These are phyloP conservation scores for Rhaphigaster nebulosa DNA, from an alignment of 2,888 invertebrate genomes.

Conservation along the genomic window DNA sequence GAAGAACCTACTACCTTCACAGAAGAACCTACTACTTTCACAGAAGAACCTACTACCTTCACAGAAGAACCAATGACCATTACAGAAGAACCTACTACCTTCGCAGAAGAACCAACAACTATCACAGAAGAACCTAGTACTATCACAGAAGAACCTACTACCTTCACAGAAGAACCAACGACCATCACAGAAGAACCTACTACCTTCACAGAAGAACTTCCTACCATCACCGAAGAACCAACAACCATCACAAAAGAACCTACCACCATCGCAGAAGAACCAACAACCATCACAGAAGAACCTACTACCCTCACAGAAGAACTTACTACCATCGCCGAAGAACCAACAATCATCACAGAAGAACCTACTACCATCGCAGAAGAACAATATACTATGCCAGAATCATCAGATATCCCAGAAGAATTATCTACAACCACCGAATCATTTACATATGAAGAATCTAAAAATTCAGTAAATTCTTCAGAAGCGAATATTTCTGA, in stretches of 20 bases:
- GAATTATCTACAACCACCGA: neutral
- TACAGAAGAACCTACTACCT: neutral
- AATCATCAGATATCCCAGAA: neutral
- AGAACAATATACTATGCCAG: neutral
- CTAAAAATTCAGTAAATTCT: too few species aligned
- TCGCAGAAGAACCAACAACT: neutral
- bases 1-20: neutral
- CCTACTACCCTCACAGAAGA: neutral
- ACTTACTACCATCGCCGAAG: too few species aligned
- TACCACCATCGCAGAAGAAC: neutral
- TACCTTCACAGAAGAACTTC: neutral
- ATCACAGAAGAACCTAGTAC: neutral
- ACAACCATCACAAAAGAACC: neutral
- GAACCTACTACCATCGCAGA: neutral
- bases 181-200: neutral
- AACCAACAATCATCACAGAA: too few species aligned
- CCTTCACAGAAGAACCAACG: neutral
- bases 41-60: neutral
- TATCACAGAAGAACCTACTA: neutral
- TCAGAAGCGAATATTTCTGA: neutral
- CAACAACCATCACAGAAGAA: neutral
- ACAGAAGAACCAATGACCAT: neutral
- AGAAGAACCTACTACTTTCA: neutral
- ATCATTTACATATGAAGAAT: neutral
- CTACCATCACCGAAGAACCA: neutral